Evolutionary conservation across 2,113 vertebrate species (phyloP).

Genomic region (human): DNA sequence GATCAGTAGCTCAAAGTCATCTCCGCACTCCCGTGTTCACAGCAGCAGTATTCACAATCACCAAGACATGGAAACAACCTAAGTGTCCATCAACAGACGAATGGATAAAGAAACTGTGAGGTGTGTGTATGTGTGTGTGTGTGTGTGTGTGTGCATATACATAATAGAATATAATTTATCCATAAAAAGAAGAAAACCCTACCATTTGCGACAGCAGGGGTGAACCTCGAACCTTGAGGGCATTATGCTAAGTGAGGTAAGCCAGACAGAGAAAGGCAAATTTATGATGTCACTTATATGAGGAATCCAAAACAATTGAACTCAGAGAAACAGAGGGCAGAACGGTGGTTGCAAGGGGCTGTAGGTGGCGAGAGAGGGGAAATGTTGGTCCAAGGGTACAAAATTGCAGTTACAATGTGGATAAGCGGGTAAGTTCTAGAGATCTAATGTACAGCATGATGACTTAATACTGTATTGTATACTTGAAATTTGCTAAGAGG

Average conservation of each 20-base stretch:
- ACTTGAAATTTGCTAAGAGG: background rate
- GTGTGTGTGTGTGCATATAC: background rate
- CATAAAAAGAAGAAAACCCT: background rate
- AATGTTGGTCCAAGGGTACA: background rate
- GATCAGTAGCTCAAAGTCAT: background rate
- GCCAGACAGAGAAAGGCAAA: background rate
- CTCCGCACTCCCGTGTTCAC: background rate
- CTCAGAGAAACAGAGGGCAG: background rate
- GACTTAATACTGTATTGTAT: background rate
- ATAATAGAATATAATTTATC: background rate
- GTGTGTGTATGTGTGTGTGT: background rate
- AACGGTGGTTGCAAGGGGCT: background rate
- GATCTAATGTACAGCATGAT: background rate
- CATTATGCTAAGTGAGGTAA: background rate
- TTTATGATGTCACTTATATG: background rate
- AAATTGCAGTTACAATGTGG: background rate
- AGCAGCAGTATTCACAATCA: background rate
- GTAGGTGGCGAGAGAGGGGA: accelerated
- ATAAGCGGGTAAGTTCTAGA: background rate
- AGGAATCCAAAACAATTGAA: background rate
- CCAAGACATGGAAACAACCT: background rate
- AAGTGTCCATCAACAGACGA: background rate
- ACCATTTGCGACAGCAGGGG: background rate
- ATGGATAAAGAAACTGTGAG: background rate
- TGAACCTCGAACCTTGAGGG: background rate